These are phyloP conservation scores for Anaspis maculata DNA, from an alignment of 2,888 invertebrate genomes.

Conservation along the genomic window DNA sequence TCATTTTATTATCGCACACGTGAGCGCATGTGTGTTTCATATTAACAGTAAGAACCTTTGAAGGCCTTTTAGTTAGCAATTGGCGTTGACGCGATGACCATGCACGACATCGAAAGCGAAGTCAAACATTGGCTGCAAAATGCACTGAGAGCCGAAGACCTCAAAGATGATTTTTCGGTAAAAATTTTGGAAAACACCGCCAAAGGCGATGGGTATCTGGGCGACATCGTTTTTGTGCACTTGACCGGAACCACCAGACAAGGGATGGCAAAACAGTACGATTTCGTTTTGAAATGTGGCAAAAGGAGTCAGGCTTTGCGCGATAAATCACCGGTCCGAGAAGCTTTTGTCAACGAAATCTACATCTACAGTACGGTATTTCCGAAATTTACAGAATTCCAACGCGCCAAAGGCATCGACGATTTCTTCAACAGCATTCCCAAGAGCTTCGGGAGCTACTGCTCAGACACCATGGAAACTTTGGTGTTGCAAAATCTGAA, in stretches of 20 bases:
- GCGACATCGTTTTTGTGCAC: conserved; percentile 19
- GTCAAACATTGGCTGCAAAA: too few species aligned
- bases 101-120: too few species aligned
- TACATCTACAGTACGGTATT: conserved; percentile 16
- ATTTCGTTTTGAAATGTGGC: conserved; percentile 8
- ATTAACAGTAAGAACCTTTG: too few species aligned
- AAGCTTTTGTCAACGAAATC: conserved; percentile 18
- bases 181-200: conserved; percentile 11
- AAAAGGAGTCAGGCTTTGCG: conserved; percentile 10
- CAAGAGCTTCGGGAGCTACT: conserved; percentile 5
- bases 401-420: background rate
- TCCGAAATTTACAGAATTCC: conserved; percentile 5
- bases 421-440: conserved; percentile 1
- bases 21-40: too few species aligned
- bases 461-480: conserved; percentile 12
- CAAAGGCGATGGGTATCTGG: conserved; percentile 24
- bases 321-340: conserved; percentile 11
- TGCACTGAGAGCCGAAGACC: too few species aligned
- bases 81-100: too few species aligned
- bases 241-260: conserved; percentile 5
- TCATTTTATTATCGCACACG: too few species aligned
- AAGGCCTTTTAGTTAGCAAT: too few species aligned
- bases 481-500: conserved; percentile 23
- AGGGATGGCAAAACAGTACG: conserved; percentile 8
- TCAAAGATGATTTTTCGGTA: conserved; percentile 7